Evolutionary conservation across 2,888 invertebrate genomes (phyloP).

Genomic region (Adineta ricciae): DNA sequence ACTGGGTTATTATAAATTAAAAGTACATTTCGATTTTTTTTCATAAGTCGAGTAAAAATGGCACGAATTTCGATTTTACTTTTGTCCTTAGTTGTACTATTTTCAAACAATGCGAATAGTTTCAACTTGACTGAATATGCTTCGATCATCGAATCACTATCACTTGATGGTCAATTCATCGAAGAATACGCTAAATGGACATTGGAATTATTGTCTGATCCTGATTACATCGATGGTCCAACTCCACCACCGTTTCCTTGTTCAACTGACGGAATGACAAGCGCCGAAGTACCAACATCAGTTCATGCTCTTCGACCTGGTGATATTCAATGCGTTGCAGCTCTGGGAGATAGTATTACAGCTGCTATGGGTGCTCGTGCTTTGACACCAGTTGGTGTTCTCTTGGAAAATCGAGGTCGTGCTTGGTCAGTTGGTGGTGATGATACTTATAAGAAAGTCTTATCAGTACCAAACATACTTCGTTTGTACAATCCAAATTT

Average conservation of each 20-base stretch:
- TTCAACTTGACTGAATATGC: not conserved
- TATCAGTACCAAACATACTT: slow-evolving; percentile 43
- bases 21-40: not conserved
- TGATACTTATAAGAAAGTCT: slow-evolving; percentile 36
- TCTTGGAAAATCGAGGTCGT: slow-evolving; percentile 40
- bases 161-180: not conserved
- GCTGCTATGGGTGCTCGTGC: slow-evolving; percentile 42
- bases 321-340: slow-evolving; percentile 40
- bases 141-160: not conserved
- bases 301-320: slow-evolving; percentile 41
- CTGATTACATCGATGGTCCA: not conserved
- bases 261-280: not conserved
- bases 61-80: not conserved
- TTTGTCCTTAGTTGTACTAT: not conserved
- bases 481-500: slow-evolving; percentile 42
- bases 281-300: slow-evolving; percentile 27
- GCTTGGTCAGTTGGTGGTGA: slow-evolving; percentile 45
- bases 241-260: not conserved
- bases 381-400: slow-evolving; percentile 38
- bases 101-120: not conserved
- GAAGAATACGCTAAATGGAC: slow-evolving; percentile 5
- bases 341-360: slow-evolving; percentile 42
- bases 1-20: not conserved
- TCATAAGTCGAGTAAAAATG: not conserved
- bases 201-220: not conserved